Percentiles rank a stretch among this genome's conserved stretches.
Conservation (phyloP, 2,888 invertebrate genomes). For the Platycheirus rosarum region DNA sequence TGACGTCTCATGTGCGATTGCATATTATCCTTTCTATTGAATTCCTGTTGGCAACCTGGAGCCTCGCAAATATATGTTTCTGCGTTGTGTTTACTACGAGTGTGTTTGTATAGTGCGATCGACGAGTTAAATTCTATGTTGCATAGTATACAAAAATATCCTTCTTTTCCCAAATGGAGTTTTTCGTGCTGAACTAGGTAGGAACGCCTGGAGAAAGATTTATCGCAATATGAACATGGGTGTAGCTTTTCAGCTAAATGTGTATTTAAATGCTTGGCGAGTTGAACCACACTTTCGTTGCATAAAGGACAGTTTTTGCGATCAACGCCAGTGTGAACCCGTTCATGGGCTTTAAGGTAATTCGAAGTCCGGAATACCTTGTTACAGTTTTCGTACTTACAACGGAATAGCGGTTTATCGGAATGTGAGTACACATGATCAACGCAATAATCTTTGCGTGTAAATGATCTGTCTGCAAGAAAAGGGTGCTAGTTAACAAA, state of each 20-base stretch:
- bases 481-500: not conserved
- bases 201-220: slow-evolving; percentile 52
- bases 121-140: slow-evolving; percentile 48
- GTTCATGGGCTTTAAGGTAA: slow-evolving; percentile 54
- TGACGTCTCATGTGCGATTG: slow-evolving; percentile 61
- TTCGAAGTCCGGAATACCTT: slow-evolving; percentile 42
- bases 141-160: slow-evolving; percentile 48
- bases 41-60: slow-evolving; percentile 38
- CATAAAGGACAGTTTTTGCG: slow-evolving; percentile 61
- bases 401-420: slow-evolving; percentile 47
- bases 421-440: slow-evolving; percentile 62
- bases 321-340: slow-evolving; percentile 29
- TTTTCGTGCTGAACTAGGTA: slow-evolving; percentile 56
- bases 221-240: slow-evolving; percentile 45
- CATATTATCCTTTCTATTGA: slow-evolving; percentile 69
- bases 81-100: slow-evolving; percentile 55
- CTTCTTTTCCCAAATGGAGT: slow-evolving; percentile 39
- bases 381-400: slow-evolving; percentile 45
- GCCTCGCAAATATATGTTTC: slow-evolving; percentile 57
- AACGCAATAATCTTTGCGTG: slow-evolving; percentile 58
- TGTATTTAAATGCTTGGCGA: slow-evolving; percentile 52
- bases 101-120: slow-evolving; percentile 62
- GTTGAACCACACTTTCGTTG: slow-evolving; percentile 49
- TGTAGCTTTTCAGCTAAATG: slow-evolving; percentile 46
- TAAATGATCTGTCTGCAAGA: slow-evolving; percentile 46